phyloP scores from a whole-genome alignment of 2,113 vertebrate genomes.

The Zootoca vivipara region DNA sequence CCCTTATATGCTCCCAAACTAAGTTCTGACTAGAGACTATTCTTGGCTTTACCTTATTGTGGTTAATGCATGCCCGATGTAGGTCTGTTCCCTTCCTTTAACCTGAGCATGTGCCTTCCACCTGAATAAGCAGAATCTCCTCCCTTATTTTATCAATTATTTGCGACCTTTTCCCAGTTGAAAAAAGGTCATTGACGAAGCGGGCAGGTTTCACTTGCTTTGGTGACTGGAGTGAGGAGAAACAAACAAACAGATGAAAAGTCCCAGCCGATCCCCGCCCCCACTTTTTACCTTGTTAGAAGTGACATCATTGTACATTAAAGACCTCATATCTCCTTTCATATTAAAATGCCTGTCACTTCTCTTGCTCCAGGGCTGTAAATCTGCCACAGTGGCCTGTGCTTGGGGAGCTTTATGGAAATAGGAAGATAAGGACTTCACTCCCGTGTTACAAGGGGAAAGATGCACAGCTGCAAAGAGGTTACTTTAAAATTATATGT shows the following conservation, averaged over 20 bases:
- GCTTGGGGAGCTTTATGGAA: constrained; percentile 79
- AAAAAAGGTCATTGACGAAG: constrained; percentile 75
- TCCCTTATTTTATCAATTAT: constrained; percentile 81
- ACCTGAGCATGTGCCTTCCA: constrained; percentile 74
- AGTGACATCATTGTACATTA: constrained; percentile 83
- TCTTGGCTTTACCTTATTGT: constrained; percentile 73
- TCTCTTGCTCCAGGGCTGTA: constrained; percentile 74
- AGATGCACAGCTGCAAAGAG: constrained; percentile 64
- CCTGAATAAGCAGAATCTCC: constrained; percentile 69
- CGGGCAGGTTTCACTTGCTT: constrained; percentile 80
- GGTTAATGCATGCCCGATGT: constrained; percentile 77
- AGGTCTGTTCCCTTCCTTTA: constrained; percentile 57
- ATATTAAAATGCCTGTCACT: constrained; percentile 83
- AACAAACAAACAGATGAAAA: background rate
- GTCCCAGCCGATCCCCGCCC: background rate
- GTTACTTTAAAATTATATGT: constrained; percentile 68
- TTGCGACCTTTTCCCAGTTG: constrained; percentile 80
- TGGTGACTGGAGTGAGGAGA: constrained; percentile 62
- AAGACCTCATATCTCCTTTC: constrained; percentile 81
- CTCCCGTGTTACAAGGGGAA: constrained; percentile 72
- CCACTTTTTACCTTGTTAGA: constrained; percentile 74
- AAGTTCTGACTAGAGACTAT: constrained; percentile 85
- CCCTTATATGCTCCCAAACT: constrained; percentile 84
- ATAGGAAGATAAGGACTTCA: constrained; percentile 76
- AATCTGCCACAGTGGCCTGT: constrained; percentile 74